Percentiles rank a stretch among this genome's conserved stretches.
Conservation (phyloP, 2,113 vertebrate species). For the Micromys minutus region DNA sequence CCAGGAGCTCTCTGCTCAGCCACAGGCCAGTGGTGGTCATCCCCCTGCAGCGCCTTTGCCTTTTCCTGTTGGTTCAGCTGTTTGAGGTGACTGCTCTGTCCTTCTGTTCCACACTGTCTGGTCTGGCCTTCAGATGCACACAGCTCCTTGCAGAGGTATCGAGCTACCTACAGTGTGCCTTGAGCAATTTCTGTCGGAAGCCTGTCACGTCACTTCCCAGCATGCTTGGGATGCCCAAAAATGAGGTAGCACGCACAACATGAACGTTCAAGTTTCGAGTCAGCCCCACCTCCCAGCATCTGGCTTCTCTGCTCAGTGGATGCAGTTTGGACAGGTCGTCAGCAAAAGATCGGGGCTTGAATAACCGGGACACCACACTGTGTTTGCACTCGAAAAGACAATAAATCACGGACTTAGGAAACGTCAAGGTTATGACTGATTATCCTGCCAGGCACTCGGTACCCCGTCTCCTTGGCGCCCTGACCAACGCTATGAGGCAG, state of each 20-base stretch:
- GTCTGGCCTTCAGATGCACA: constrained; percentile 72
- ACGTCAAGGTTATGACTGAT: constrained; percentile 39
- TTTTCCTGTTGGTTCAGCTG: constrained; percentile 69
- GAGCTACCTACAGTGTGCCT: constrained; percentile 77
- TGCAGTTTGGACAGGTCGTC: constrained; percentile 48
- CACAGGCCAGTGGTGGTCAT: constrained; percentile 71
- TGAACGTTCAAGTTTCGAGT: constrained; percentile 82
- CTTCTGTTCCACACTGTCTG: constrained; percentile 75
- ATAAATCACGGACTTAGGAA: constrained; percentile 67
- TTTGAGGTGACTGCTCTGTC: constrained; percentile 79
- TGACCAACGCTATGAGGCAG: constrained; percentile 56
- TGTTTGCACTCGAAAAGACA: constrained; percentile 73
- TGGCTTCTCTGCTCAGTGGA: constrained; percentile 5
- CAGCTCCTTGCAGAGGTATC: constrained; percentile 72
- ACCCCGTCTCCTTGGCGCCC: not conserved
- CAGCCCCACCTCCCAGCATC: constrained; percentile 73
- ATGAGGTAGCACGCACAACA: constrained; percentile 87
- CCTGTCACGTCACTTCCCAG: constrained; percentile 73
- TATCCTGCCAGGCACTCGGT: not conserved
- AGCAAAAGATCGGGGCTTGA: constrained; percentile 46
- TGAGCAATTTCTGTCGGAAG: constrained; percentile 67
- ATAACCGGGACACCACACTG: constrained; percentile 77
- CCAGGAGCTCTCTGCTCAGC: constrained; percentile 72
- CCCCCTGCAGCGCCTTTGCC: constrained; percentile 75
- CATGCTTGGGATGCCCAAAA: constrained; percentile 80